phyloP scores from a whole-genome alignment of 2,888 invertebrate species.

The Aleiodes alternator region DNA sequence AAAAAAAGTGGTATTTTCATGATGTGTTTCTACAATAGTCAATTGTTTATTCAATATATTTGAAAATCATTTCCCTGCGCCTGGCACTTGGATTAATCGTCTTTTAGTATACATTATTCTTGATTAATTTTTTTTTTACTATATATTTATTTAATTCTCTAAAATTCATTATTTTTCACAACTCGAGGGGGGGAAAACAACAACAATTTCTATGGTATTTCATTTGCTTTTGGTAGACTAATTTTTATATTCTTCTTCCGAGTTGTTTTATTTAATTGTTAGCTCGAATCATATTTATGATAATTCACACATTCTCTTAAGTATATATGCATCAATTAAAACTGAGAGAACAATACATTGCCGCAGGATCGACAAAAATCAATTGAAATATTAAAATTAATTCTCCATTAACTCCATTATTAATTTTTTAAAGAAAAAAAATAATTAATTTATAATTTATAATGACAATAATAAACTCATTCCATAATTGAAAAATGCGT shows the following conservation, averaged over 20 bases:
- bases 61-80: slow-evolving; percentile 48
- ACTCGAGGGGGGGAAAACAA: slow-evolving; percentile 2
- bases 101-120: slow-evolving; percentile 45
- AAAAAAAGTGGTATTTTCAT: neutral
- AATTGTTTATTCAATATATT: neutral
- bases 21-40: neutral
- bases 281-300: too few relatives aligned
- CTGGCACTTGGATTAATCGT: slow-evolving; percentile 46
- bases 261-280: too few relatives aligned
- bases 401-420: neutral
- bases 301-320: too few relatives aligned
- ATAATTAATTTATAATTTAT: too few relatives aligned
- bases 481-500: too few relatives aligned
- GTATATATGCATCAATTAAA: slow-evolving; percentile 2
- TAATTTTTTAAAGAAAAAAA: too few relatives aligned
- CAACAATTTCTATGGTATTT: neutral
- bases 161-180: neutral
- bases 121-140: slow-evolving; percentile 6
- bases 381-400: slow-evolving; percentile 8
- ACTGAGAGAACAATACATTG: slow-evolving; percentile 4
- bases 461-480: too few relatives aligned
- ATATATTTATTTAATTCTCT: slow-evolving; percentile 13
- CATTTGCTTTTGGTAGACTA: too few relatives aligned
- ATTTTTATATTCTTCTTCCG: too few relatives aligned
- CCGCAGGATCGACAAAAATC: neutral